Evolutionary conservation across 2,113 vertebrate species (phyloP).

Genomic region (Podocnemis expansa): DNA sequence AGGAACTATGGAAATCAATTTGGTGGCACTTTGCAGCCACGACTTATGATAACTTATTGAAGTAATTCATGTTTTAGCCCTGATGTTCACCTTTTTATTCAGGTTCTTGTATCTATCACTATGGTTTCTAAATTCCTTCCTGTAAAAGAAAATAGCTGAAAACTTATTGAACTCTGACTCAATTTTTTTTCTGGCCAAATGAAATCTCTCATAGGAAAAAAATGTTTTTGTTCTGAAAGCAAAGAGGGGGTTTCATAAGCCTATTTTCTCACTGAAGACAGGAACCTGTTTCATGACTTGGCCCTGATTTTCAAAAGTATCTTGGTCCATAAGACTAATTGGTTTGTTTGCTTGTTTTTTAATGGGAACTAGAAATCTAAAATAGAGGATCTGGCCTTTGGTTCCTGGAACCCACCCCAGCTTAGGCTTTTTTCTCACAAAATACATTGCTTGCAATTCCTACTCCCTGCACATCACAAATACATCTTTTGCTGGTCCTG

Average conservation of each 20-base stretch:
- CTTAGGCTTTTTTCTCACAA: not conserved
- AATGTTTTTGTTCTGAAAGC: not conserved
- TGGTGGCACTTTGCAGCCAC: not conserved
- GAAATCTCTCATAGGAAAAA: not conserved
- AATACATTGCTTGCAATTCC: not conserved
- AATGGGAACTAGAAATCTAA: no score
- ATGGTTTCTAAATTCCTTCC: not conserved
- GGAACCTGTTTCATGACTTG: not conserved
- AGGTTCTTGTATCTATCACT: not conserved
- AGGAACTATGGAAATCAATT: conserved; percentile 30
- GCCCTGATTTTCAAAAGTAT: no score
- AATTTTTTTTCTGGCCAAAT: not conserved
- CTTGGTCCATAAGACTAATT: no score
- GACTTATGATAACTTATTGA: not conserved
- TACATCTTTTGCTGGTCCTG: not conserved
- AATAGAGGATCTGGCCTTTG: not conserved
- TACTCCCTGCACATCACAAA: not conserved
- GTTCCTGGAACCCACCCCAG: not conserved
- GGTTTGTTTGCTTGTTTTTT: no score
- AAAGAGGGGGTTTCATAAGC: not conserved
- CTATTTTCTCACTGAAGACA: not conserved
- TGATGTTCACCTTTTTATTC: not conserved
- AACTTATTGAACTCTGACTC: not conserved
- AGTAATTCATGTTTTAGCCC: not conserved
- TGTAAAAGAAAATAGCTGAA: not conserved